Percentiles rank a stretch among this genome's conserved stretches.
Conservation (phyloP, 2,113 vertebrate species). For the Anser brachyrhynchus region DNA sequence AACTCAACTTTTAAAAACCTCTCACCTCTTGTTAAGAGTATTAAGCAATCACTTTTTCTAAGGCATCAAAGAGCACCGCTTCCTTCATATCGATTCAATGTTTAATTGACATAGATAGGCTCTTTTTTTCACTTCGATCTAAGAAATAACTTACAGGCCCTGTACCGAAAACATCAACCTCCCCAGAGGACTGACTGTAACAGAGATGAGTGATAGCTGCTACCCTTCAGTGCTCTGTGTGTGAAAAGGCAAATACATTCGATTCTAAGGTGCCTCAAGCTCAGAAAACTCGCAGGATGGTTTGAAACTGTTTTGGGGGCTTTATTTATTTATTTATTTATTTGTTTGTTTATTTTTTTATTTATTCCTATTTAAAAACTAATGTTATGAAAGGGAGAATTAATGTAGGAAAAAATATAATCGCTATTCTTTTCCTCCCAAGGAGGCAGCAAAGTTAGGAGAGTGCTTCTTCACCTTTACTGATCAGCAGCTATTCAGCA, state of each 20-base stretch:
- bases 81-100: not conserved
- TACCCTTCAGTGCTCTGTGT: not conserved
- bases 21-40: not conserved
- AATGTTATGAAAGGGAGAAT: not conserved
- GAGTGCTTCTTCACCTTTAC: not conserved
- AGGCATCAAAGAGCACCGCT: accelerated
- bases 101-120: not conserved
- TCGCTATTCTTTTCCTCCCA: not conserved
- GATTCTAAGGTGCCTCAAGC: not conserved
- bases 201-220: not conserved
- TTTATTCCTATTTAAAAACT: not conserved
- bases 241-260: not conserved
- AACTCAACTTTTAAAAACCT: not conserved
- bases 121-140: not conserved
- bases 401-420: not conserved
- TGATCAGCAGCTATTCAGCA: not conserved
- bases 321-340: not conserved
- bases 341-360: not conserved
- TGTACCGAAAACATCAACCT: not conserved
- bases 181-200: not conserved
- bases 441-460: not conserved
- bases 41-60: not conserved
- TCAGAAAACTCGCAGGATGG: not conserved
- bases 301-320: not conserved
- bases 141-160: not conserved